Percentiles rank a stretch among this genome's conserved stretches.
These are phyloP conservation scores for Sinohyriopsis cumingii DNA, from an alignment of 2,888 invertebrate genomes.

Conservation along the genomic window DNA sequence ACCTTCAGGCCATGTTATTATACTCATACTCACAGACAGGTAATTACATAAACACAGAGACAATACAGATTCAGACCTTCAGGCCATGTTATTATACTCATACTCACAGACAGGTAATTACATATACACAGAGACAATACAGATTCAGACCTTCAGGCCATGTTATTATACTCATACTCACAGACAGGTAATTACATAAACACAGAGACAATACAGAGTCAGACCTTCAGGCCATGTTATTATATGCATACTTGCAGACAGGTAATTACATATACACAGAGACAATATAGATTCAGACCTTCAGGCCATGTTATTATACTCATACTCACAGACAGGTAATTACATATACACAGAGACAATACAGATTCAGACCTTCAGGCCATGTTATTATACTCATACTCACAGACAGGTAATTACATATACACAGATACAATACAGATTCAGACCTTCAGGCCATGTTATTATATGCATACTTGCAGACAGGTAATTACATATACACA, in stretches of 20 bases:
- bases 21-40: neutral
- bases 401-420: neutral
- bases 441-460: neutral
- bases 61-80: no score
- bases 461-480: neutral
- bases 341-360: neutral
- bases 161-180: neutral
- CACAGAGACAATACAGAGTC: no score
- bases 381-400: neutral
- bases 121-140: no score
- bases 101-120: neutral
- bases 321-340: neutral
- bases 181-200: neutral
- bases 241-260: neutral
- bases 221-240: no score
- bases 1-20: no score
- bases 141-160: neutral
- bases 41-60: neutral
- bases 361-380: no score
- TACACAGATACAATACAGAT: no score
- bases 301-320: neutral
- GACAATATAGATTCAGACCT: no score
- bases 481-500: neutral
- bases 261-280: neutral
- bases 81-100: no score